Evolutionary conservation across 1,140 invertebrate genomes (phyloP).

Genomic region (Drosophila pandora): DNA sequence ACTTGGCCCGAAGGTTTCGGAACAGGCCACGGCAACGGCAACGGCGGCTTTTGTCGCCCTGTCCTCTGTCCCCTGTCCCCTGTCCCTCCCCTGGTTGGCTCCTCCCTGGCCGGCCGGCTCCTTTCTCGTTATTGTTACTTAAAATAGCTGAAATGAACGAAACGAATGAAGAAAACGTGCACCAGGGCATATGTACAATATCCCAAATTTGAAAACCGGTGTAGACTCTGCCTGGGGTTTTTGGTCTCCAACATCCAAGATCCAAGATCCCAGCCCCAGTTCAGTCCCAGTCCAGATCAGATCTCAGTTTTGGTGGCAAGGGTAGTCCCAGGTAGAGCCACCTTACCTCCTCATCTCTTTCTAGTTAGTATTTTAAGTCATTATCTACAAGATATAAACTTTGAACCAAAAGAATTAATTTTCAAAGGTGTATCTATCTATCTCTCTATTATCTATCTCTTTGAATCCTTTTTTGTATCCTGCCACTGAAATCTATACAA

Average conservation of each 20-base stretch:
- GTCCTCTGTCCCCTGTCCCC: conserved; percentile 11
- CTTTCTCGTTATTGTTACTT: conserved; percentile 70
- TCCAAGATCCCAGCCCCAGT: not conserved
- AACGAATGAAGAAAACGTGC: conserved; percentile 57
- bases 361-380: not conserved
- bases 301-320: conserved; percentile 17
- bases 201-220: conserved; percentile 80
- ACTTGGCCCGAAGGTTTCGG: conserved; percentile 61
- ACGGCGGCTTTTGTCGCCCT: conserved; percentile 44
- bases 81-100: conserved; percentile 5
- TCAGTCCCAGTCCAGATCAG: not conserved
- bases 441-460: too few relatives aligned
- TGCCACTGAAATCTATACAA: not conserved
- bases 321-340: conserved; percentile 31
- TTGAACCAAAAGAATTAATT: too few relatives aligned
- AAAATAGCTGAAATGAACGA: conserved; percentile 74
- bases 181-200: conserved; percentile 46
- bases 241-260: conserved; percentile 17
- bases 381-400: too few relatives aligned
- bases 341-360: conserved; percentile 1
- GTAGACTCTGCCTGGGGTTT: conserved; percentile 45
- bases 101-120: conserved; percentile 14
- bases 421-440: too few relatives aligned
- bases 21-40: conserved; percentile 40
- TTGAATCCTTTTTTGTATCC: not conserved